Percentiles rank a stretch among this genome's conserved stretches.
phyloP scores from a whole-genome alignment of 2,888 invertebrate genomes.

The Idaea aversata region DNA sequence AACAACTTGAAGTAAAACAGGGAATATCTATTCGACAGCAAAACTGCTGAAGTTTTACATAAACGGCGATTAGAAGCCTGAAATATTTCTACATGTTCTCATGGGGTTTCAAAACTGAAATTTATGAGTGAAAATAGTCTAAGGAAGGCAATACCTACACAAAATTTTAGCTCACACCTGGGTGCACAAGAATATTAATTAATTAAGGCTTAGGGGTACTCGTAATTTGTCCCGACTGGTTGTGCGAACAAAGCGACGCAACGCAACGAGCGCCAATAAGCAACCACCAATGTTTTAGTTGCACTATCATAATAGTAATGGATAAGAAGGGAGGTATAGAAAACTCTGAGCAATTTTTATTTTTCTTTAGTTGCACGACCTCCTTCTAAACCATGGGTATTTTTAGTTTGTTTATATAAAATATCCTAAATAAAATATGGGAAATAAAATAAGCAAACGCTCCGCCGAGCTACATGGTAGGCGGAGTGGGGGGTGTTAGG shows the following conservation, averaged over 20 bases:
- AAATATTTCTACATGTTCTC: not conserved
- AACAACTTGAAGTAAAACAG: not conserved
- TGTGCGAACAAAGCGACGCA: not conserved
- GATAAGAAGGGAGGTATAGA: too few relatives aligned
- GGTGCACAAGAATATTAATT: not conserved
- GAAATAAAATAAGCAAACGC: too few relatives aligned
- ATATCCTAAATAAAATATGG: too few relatives aligned
- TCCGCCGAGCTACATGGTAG: too few relatives aligned
- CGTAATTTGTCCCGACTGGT: not conserved
- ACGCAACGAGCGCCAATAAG: not conserved
- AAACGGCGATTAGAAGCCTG: not conserved
- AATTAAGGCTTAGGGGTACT: not conserved
- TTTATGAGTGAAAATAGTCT: not conserved
- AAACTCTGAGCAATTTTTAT: too few relatives aligned
- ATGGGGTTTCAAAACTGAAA: not conserved
- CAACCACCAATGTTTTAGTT: too few relatives aligned
- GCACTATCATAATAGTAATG: too few relatives aligned
- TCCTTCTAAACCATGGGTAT: too few relatives aligned
- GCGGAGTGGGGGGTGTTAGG: too few relatives aligned
- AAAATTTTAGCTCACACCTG: not conserved
- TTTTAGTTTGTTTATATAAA: too few relatives aligned
- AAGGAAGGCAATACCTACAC: not conserved
- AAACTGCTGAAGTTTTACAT: not conserved
- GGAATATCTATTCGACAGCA: not conserved
- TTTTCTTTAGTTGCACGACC: too few relatives aligned